A percentile compares a stretch with the other conserved stretches of the same genome.
phyloP scores from a whole-genome alignment of 1,140 invertebrate species.

The Lasioglossum albipes region DNA sequence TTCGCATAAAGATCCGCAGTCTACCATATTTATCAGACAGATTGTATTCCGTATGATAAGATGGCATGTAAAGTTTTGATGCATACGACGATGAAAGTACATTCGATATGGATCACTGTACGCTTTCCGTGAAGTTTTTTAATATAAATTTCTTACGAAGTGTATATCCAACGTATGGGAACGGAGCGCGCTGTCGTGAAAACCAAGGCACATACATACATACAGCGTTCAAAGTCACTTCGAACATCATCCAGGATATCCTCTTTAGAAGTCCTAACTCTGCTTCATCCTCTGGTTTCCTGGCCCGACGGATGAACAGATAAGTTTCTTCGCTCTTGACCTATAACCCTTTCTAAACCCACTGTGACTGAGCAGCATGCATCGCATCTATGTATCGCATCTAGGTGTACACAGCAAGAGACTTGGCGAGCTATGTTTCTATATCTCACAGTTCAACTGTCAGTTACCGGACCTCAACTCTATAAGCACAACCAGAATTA shows the following conservation, averaged over 20 bases:
- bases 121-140: too few species aligned
- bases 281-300: constrained; percentile 1
- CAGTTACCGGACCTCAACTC: not conserved
- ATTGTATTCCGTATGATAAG: too few species aligned
- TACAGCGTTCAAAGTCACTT: not conserved
- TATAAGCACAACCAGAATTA: too few species aligned
- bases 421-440: not conserved
- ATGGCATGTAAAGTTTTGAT: too few species aligned
- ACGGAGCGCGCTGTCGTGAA: not conserved
- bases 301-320: constrained; percentile 14
- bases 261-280: not conserved
- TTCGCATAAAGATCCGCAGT: too few species aligned
- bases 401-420: constrained; percentile 2
- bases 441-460: not conserved
- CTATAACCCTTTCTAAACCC: constrained; percentile 9
- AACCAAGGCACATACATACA: not conserved
- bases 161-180: not conserved
- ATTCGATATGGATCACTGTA: too few species aligned
- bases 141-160: not conserved
- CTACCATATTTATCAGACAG: too few species aligned
- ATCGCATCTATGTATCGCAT: not conserved
- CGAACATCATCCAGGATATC: not conserved
- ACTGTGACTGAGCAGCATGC: not conserved
- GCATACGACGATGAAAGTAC: too few species aligned
- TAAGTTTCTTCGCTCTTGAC: constrained; percentile 21